Conservation (phyloP, 2,797 vertebrate species). For the Chromis chromis region DNA sequence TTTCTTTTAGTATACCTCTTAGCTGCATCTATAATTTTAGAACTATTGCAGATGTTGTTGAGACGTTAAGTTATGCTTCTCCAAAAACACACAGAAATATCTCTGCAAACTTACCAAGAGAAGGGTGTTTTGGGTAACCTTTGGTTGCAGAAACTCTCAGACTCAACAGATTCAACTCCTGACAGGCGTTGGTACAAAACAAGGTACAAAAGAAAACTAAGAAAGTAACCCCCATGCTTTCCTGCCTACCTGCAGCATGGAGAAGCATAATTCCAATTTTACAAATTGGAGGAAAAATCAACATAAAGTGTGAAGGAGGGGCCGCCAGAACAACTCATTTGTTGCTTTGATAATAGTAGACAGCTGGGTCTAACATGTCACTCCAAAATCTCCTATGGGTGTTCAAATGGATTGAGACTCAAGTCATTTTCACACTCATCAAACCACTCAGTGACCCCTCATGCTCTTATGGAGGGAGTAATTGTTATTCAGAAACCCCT, state of each 20-base stretch:
- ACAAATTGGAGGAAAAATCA: constrained; percentile 1
- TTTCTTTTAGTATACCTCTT: no score
- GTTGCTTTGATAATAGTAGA: background rate
- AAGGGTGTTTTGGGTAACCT: background rate
- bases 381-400: background rate
- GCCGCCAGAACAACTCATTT: background rate
- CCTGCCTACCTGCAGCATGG: no score
- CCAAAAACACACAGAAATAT: no score
- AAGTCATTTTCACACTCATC: constrained; percentile 16
- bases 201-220: no score
- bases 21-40: no score
- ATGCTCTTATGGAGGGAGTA: background rate
- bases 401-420: background rate
- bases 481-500: constrained; percentile 4
- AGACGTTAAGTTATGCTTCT: no score
- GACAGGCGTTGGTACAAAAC: no score
- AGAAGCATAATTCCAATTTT: background rate
- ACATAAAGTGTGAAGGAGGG: background rate
- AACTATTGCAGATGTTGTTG: no score
- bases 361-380: background rate
- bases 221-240: no score
- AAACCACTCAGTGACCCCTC: background rate
- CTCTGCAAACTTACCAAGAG: no score
- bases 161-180: background rate
- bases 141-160: background rate